These are phyloP conservation scores for Thunnus maccoyii DNA, from an alignment of 2,113 vertebrate species.

Conservation along the genomic window DNA sequence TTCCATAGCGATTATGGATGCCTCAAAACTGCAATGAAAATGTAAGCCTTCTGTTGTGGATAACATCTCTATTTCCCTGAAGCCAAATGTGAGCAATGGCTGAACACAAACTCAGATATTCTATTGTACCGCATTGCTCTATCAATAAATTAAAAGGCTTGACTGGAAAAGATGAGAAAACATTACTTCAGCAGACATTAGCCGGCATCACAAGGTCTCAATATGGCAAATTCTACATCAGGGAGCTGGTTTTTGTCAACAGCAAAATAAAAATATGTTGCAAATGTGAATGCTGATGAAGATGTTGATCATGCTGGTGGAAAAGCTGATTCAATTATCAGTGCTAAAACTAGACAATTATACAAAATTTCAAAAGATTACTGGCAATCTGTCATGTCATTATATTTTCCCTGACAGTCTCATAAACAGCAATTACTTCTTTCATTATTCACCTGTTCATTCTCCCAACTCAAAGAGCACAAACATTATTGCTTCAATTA, in stretches of 20 bases:
- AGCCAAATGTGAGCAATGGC: conserved; percentile 52
- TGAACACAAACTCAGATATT: conserved; percentile 38
- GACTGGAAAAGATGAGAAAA: conserved; percentile 33
- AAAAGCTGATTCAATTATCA: conserved; percentile 64
- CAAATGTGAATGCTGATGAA: conserved; percentile 43
- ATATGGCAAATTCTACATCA: conserved; percentile 14
- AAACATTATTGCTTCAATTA: conserved; percentile 84
- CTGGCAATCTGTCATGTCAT: conserved; percentile 76
- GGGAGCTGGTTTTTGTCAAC: conserved; percentile 35
- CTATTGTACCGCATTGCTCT: conserved; percentile 34
- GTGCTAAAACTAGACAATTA: conserved; percentile 67
- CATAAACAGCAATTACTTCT: conserved; percentile 83
- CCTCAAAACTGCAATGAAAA: conserved; percentile 70
- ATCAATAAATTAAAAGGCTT: conserved; percentile 43
- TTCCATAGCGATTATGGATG: conserved; percentile 76
- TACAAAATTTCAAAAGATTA: conserved; percentile 65
- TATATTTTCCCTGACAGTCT: conserved; percentile 81
- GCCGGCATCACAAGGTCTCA: conserved; percentile 17
- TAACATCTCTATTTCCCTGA: conserved; percentile 40
- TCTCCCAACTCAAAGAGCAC: conserved; percentile 75
- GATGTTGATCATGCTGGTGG: conserved; percentile 40
- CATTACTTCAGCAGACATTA: conserved; percentile 28
- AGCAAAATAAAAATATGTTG: conserved; percentile 44
- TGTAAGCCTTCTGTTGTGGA: conserved; percentile 55
- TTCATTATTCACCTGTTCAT: conserved; percentile 84